Evolutionary conservation across 2,113 vertebrate species (phyloP).

Genomic region (Bettongia penicillata): DNA sequence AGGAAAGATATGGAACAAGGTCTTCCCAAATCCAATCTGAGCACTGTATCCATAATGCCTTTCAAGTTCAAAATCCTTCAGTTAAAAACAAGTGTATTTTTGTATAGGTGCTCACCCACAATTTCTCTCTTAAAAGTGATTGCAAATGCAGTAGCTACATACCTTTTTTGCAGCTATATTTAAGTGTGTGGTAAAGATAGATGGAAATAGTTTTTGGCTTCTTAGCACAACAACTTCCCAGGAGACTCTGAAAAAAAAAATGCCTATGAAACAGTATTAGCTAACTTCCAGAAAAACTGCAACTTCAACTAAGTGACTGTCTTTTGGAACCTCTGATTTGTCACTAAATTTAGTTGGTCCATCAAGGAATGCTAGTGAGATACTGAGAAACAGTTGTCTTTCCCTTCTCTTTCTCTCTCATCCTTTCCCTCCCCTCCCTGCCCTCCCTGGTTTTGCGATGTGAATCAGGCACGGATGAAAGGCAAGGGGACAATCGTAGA

Average conservation of each 20-base stretch:
- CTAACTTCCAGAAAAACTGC: constrained; percentile 2
- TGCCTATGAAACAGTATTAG: background rate
- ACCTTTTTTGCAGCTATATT: background rate
- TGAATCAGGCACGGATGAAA: background rate
- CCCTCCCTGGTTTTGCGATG: background rate
- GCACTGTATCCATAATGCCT: background rate
- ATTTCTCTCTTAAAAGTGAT: background rate
- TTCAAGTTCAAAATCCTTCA: background rate
- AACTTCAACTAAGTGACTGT: background rate
- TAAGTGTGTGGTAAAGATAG: background rate
- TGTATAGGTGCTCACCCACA: background rate
- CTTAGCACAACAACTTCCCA: background rate
- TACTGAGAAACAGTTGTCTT: background rate
- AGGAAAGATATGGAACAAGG: background rate
- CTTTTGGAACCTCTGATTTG: background rate
- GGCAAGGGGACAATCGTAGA: background rate
- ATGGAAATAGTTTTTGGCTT: background rate
- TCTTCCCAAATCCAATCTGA: background rate
- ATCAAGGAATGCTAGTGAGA: background rate
- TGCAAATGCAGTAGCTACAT: background rate
- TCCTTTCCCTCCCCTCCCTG: background rate
- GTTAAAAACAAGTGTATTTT: background rate
- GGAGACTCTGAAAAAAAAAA: background rate
- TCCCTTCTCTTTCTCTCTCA: background rate
- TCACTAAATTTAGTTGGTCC: background rate